phyloP scores from a whole-genome alignment of 2,113 vertebrate genomes.

The Nanger granti region DNA sequence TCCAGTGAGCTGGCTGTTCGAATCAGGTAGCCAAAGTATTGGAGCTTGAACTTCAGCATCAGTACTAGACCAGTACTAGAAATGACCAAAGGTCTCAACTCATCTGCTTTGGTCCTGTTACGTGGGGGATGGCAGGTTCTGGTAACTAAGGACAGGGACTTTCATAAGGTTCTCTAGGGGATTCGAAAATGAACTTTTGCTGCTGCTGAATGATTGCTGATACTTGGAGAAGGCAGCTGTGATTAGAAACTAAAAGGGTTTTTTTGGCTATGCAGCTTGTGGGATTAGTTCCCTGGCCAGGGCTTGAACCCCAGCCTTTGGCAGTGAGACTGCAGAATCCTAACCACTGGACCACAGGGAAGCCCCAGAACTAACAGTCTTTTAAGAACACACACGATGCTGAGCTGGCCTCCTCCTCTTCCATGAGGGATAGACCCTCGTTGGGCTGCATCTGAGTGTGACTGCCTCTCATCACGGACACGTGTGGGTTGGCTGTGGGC shows the following conservation, averaged over 20 bases:
- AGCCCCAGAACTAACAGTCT: not conserved
- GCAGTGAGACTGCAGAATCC: not conserved
- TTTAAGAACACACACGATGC: not conserved
- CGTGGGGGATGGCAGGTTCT: not conserved
- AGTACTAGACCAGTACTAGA: not conserved
- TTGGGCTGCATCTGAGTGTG: not conserved
- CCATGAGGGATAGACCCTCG: not conserved
- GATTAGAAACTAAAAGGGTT: not conserved
- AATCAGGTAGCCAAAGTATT: not conserved
- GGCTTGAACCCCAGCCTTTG: not conserved
- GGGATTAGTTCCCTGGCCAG: not conserved
- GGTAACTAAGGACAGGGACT: not conserved
- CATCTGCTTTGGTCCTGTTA: not conserved
- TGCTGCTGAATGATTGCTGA: not conserved
- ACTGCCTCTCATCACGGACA: not conserved
- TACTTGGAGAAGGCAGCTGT: not conserved
- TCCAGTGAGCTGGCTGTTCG: not conserved
- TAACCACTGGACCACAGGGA: not conserved
- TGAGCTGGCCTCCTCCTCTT: not conserved
- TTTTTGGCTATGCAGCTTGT: not conserved
- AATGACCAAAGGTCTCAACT: not conserved
- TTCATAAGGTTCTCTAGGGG: not conserved
- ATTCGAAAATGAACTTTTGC: not conserved
- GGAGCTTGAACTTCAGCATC: not conserved
- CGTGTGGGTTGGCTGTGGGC: not conserved